These are phyloP conservation scores for Prunella himalayana DNA, from an alignment of 2,113 vertebrate species.

Conservation along the genomic window DNA sequence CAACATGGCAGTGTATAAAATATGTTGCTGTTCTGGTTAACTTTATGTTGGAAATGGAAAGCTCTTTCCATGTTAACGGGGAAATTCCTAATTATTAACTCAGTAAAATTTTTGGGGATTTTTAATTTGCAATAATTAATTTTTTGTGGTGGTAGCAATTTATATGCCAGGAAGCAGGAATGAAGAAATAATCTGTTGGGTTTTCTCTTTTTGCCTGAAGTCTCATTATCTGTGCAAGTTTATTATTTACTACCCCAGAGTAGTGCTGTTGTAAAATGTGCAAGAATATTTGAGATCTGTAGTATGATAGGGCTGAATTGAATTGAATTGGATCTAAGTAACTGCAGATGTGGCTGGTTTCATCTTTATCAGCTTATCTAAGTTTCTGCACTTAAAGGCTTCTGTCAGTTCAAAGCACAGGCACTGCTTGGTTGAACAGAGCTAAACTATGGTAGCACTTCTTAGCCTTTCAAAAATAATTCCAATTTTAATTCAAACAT, in stretches of 20 bases:
- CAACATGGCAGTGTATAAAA: background rate
- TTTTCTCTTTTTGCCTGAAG: background rate
- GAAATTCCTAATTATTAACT: background rate
- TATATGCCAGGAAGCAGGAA: background rate
- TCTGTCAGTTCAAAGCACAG: constrained; percentile 45
- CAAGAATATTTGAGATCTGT: background rate
- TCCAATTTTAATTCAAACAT: constrained; percentile 35
- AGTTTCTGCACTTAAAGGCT: constrained; percentile 35
- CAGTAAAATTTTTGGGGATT: background rate
- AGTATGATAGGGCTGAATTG: background rate
- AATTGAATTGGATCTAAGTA: constrained; percentile 30
- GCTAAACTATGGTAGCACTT: background rate
- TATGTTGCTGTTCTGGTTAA: background rate
- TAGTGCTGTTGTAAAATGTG: background rate
- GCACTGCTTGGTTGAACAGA: constrained; percentile 9
- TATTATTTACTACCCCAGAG: background rate
- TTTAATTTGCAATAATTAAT: background rate
- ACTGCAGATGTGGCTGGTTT: constrained; percentile 13
- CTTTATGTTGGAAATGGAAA: background rate
- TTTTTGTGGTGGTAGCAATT: background rate
- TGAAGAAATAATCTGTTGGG: background rate
- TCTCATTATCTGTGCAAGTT: background rate
- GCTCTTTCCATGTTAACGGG: background rate
- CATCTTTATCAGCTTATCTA: constrained; percentile 44
- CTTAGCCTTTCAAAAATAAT: constrained; percentile 37